Conservation (phyloP, 2,797 vertebrate species). For the Rhabdomys pumilio region DNA sequence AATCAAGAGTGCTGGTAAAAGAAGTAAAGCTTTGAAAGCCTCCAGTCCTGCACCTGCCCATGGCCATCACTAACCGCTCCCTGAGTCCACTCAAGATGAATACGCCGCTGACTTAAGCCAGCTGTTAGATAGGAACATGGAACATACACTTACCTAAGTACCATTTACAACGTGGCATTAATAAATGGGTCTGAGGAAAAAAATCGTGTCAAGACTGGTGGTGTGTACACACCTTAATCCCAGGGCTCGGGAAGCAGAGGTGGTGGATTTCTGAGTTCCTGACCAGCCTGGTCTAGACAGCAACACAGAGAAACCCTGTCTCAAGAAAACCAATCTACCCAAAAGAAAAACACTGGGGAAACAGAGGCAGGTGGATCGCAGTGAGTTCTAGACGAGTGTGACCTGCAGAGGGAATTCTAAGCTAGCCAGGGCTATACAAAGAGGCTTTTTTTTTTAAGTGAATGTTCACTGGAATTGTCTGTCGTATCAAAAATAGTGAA, state of each 20-base stretch:
- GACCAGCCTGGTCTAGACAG: background rate
- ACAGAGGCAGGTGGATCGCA: background rate
- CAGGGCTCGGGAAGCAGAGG: background rate
- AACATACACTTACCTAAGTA: background rate
- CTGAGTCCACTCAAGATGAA: background rate
- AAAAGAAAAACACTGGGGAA: background rate
- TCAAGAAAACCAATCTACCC: background rate
- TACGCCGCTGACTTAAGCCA: background rate
- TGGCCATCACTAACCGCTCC: background rate
- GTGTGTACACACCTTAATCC: background rate
- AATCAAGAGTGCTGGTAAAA: background rate
- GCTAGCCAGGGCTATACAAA: background rate
- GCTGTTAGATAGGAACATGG: background rate
- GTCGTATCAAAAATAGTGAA: background rate
- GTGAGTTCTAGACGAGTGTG: background rate
- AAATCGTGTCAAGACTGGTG: background rate
- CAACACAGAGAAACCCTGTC: background rate
- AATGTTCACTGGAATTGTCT: background rate
- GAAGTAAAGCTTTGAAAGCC: background rate
- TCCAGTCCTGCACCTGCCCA: background rate
- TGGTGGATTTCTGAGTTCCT: background rate
- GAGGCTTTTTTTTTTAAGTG: background rate
- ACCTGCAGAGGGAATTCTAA: background rate
- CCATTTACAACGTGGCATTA: background rate
- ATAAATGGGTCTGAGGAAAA: background rate